Evolutionary conservation across 2,113 vertebrate genomes (phyloP).

Genomic region (Peromyscus maniculatus): DNA sequence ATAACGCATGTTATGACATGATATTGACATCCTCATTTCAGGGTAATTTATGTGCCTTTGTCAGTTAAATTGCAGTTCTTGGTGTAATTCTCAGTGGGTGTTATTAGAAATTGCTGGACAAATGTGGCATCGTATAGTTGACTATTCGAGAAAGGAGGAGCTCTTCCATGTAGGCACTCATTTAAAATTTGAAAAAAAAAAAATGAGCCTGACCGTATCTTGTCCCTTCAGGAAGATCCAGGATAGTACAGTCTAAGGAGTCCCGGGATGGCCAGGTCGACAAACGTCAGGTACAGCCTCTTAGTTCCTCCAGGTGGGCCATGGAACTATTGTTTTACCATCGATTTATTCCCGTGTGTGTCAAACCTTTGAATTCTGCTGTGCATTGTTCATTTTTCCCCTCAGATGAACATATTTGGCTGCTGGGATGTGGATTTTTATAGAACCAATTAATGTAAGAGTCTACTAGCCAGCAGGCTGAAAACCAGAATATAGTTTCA

Average conservation of each 20-base stretch:
- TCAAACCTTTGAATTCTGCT: not conserved
- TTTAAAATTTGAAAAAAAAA: not conserved
- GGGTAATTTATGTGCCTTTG: conserved; percentile 43
- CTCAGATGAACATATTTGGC: conserved; percentile 61
- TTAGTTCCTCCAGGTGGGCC: not conserved
- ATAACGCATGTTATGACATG: conserved; percentile 63
- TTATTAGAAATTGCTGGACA: conserved; percentile 4
- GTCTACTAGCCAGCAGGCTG: conserved; percentile 53
- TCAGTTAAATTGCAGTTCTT: conserved; percentile 38
- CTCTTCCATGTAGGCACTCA: not conserved
- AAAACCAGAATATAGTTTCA: conserved; percentile 63
- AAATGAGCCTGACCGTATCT: not conserved
- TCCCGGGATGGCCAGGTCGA: not conserved
- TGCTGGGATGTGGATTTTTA: conserved; percentile 69
- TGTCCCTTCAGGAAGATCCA: not conserved
- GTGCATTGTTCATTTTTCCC: conserved; percentile 68
- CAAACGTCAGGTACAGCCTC: not conserved
- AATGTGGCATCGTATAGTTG: not conserved
- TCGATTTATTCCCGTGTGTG: not conserved
- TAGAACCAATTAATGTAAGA: conserved; percentile 73
- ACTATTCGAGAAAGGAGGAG: conserved; percentile 14
- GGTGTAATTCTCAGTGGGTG: conserved; percentile 39
- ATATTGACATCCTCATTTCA: conserved; percentile 58
- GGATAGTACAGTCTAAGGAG: not conserved
- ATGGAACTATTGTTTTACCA: not conserved